A percentile compares a stretch with the other conserved stretches of the same genome.
These are phyloP conservation scores for Aphidius gifuensis DNA, from an alignment of 1,140 invertebrate species.

Conservation along the genomic window DNA sequence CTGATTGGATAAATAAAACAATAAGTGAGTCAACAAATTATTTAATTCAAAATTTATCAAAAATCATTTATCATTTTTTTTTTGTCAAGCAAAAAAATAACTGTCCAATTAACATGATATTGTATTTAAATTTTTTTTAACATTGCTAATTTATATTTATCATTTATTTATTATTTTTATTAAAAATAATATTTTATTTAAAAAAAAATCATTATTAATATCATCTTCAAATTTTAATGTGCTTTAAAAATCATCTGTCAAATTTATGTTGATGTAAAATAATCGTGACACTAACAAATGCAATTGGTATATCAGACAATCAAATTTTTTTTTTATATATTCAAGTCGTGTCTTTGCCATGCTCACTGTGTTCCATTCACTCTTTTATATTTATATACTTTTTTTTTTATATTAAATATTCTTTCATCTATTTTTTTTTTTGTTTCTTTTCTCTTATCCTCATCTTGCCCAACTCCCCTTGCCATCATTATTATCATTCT, in stretches of 20 bases:
- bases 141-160: neutral
- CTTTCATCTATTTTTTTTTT: constrained; percentile 1
- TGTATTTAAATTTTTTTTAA: neutral
- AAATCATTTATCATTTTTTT: constrained; percentile 17
- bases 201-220: neutral
- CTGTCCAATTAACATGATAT: neutral
- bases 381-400: constrained; percentile 4
- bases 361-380: constrained; percentile 16
- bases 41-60: neutral
- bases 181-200: neutral
- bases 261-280: neutral
- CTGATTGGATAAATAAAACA: constrained; percentile 83
- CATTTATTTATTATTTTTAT: neutral
- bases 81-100: neutral
- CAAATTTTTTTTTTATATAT: neutral
- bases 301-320: constrained; percentile 16
- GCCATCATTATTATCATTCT: too few species aligned
- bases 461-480: neutral
- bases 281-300: constrained; percentile 12
- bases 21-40: constrained; percentile 63
- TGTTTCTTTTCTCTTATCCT: neutral
- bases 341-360: constrained; percentile 12
- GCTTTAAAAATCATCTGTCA: constrained; percentile 7
- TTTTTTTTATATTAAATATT: constrained; percentile 9
- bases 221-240: neutral